Conservation (phyloP, 2,113 vertebrate genomes). For the Lichenostomus cassidix region DNA sequence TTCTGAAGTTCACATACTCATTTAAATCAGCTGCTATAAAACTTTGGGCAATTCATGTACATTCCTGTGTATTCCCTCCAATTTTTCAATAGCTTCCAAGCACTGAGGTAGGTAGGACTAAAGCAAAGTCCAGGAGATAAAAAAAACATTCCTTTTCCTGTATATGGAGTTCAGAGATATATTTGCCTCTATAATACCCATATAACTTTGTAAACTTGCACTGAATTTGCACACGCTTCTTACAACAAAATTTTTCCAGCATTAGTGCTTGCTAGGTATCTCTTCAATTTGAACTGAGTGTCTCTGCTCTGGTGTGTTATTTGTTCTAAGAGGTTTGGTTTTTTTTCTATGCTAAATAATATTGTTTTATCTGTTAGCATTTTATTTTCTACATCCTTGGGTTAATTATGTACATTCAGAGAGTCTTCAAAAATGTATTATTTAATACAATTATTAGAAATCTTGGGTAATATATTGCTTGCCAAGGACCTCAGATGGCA, state of each 20-base stretch:
- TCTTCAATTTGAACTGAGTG: neutral
- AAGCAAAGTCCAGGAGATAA: neutral
- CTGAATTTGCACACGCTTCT: neutral
- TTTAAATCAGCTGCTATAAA: neutral
- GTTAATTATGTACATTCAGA: neutral
- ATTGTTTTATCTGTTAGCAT: neutral
- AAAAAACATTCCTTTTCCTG: neutral
- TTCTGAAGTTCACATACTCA: neutral
- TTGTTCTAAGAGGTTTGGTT: neutral
- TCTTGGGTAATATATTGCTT: neutral
- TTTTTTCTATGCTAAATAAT: neutral
- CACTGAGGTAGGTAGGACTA: neutral
- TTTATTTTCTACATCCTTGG: neutral
- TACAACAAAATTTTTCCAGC: neutral
- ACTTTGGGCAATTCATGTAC: neutral
- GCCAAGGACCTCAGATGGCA: neutral
- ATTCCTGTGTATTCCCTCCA: neutral
- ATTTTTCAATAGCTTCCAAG: neutral
- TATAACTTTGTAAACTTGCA: neutral
- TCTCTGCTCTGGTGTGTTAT: neutral
- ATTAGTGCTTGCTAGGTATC: neutral
- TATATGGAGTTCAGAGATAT: neutral
- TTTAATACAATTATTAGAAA: neutral
- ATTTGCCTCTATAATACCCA: neutral
- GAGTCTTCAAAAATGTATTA: neutral